These are phyloP conservation scores for Hymenopus coronatus DNA, from an alignment of 2,888 invertebrate genomes.

Conservation along the genomic window DNA sequence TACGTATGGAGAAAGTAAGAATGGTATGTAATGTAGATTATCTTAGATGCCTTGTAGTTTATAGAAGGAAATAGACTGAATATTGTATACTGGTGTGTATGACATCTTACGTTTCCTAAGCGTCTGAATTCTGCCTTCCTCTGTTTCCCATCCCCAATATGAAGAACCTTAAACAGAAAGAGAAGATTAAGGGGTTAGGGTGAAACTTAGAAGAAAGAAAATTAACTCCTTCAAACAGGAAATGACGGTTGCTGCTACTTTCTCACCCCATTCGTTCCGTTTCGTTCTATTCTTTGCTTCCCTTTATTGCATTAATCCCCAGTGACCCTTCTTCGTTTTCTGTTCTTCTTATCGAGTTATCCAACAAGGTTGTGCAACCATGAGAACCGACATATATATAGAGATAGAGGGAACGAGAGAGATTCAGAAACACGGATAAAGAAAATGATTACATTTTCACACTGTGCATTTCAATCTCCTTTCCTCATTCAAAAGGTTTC, in stretches of 20 bases:
- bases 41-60: too few relatives aligned
- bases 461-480: conserved; percentile 14
- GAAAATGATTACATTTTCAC: conserved; percentile 10
- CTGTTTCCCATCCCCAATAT: not conserved
- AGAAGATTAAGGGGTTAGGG: not conserved
- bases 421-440: not conserved
- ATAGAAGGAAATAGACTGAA: too few relatives aligned
- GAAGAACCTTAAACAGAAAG: not conserved
- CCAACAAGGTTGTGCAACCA: not conserved
- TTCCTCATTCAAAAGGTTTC: not conserved
- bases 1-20: too few relatives aligned
- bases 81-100: too few relatives aligned
- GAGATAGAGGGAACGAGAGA: not conserved
- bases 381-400: not conserved
- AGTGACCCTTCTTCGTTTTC: not conserved
- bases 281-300: not conserved
- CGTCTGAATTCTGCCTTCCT: not conserved
- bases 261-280: not conserved
- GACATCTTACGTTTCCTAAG: not conserved
- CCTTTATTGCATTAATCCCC: conserved; percentile 17
- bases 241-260: not conserved
- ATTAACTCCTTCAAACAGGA: conserved; percentile 18
- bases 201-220: not conserved
- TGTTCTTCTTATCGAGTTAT: not conserved
- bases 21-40: too few relatives aligned